phyloP scores from a whole-genome alignment of 2,888 invertebrate genomes.

The Pardosa pseudoannulata region DNA sequence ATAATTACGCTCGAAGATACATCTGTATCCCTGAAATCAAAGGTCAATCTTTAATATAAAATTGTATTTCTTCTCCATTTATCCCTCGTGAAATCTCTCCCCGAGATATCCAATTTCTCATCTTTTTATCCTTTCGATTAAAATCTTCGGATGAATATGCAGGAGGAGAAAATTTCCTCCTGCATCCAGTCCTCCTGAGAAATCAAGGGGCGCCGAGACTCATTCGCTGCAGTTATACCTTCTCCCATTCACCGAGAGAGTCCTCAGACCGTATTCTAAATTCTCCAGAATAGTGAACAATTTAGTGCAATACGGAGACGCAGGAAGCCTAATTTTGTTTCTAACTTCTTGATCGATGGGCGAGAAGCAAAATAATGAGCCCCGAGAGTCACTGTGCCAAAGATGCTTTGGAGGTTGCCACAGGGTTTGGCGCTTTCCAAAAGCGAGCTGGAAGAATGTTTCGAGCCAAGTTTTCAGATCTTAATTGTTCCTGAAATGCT shows the following conservation, averaged over 20 bases:
- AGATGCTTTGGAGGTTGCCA: not conserved
- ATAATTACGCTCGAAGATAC: too few relatives aligned
- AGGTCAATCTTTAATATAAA: not conserved
- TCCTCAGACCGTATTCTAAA: not conserved
- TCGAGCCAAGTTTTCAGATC: not conserved
- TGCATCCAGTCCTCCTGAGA: not conserved
- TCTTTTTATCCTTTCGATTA: not conserved
- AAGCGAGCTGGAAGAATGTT: not conserved
- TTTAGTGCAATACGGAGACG: not conserved
- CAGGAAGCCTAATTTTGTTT: slow-evolving; percentile 47
- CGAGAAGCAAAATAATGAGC: slow-evolving; percentile 60
- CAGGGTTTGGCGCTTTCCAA: not conserved
- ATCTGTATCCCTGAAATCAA: not conserved
- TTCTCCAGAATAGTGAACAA: not conserved
- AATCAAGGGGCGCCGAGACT: not conserved
- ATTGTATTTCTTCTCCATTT: not conserved
- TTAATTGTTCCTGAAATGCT: not conserved
- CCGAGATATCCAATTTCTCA: too few relatives aligned
- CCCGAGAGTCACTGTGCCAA: slow-evolving; percentile 8
- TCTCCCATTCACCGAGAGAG: not conserved
- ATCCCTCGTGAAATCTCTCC: too few relatives aligned
- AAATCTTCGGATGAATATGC: slow-evolving; percentile 4
- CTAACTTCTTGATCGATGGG: slow-evolving; percentile 65
- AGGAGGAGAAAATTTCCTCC: slow-evolving; percentile 1
- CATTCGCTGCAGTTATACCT: not conserved